phyloP scores from a whole-genome alignment of 2,113 vertebrate genomes.

The Xenopus laevis region DNA sequence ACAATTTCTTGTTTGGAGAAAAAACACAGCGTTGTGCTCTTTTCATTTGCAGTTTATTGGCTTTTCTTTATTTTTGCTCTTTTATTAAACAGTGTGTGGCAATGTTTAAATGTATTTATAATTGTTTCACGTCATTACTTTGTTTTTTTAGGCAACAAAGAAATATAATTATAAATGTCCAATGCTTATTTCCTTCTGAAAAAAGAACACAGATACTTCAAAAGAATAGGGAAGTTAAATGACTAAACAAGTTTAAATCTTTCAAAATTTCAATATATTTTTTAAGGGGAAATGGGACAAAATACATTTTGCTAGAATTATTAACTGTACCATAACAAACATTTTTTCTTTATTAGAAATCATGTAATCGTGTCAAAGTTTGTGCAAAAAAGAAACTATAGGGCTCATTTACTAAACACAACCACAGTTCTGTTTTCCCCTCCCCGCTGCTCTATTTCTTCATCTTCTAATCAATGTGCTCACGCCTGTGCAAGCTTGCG shows the following conservation, averaged over 20 bases:
- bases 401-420: too few species aligned
- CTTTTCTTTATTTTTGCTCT: not conserved
- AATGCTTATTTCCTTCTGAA: constrained; percentile 12
- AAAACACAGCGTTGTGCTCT: constrained; percentile 14
- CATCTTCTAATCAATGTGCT: too few species aligned
- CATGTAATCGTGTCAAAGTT: too few species aligned
- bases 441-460: too few species aligned
- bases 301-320: not conserved
- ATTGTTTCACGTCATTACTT: constrained; percentile 16
- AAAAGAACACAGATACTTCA: not conserved
- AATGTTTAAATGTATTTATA: constrained; percentile 32
- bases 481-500: too few species aligned
- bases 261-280: too few species aligned
- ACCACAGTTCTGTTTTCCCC: too few species aligned
- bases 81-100: constrained; percentile 6
- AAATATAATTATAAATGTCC: constrained; percentile 19
- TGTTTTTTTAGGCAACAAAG: constrained; percentile 27
- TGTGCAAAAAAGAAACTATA: too few species aligned
- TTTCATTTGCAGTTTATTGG: not conserved
- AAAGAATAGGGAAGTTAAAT: too few species aligned
- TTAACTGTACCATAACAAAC: not conserved
- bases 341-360: too few species aligned
- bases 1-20: constrained; percentile 27
- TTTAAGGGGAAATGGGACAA: too few species aligned
- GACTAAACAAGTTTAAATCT: too few species aligned